Evolutionary conservation across 2,888 invertebrate genomes (phyloP), one percentile per base, ranked within the genome.

Genomic region (Nomada fucata): DNA sequence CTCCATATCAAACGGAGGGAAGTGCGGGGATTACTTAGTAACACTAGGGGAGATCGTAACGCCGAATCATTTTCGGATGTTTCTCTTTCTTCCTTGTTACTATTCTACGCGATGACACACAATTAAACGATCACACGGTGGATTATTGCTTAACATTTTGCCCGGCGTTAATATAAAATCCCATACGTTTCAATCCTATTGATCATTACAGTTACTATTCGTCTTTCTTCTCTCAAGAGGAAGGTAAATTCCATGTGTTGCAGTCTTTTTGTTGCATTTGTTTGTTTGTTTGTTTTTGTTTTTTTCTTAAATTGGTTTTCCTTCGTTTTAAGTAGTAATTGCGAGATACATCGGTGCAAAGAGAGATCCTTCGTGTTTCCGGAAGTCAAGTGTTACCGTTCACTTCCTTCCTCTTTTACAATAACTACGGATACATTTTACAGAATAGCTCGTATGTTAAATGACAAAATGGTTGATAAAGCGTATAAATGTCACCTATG

Each of bases 401-500:
- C n/a, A 59, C 29, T 67, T 59, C 63, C 81, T 81, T 76, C 76
- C 82, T 70, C 69, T 83, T 83, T 70, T 53, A 76, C 82, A 76
- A 29, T 61, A 26, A 59, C 52, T 70, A 65, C 52, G 75, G 68
- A 75, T 81, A 81, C 63, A 75, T 77, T 68, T 73, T 61, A 81
- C 76, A 61, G 18, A 15, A 55, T 70, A 80, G 52, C 50, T 70
- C 50, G 44, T 76, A 57, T 61, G 70, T 71, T 78, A 75, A 82
- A 77, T 78, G 77, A 78, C 75, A 47, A 57, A 36, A 7, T 5
- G 36, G n/a, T 57, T 7, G 52, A 53, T 60, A 76, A 82, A 78
- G 60, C 78, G 83, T 78, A 82, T 67, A 83, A 83, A 83, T 83
- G 83, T 68, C 82, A 83, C 83, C 83, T 82, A 83, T 72, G 13